These are phyloP conservation scores for Calliphora vomitoria DNA, from an alignment of 2,888 invertebrate genomes.

Conservation along the genomic window DNA sequence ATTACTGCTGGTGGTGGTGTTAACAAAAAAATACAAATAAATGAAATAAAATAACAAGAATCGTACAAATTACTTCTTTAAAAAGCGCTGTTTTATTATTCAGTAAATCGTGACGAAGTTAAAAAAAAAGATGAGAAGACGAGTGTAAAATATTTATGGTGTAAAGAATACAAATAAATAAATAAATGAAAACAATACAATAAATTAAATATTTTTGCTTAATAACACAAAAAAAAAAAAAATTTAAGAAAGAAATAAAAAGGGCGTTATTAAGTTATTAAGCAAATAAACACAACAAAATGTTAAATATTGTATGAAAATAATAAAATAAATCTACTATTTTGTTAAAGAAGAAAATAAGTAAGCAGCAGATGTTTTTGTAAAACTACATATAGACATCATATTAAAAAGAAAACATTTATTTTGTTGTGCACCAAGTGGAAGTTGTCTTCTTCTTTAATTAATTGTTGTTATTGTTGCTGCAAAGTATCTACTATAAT, in stretches of 20 bases:
- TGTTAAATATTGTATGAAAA: background rate
- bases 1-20: slow-evolving; percentile 27
- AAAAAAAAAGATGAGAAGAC: slow-evolving; percentile 34
- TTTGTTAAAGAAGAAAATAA: slow-evolving; percentile 1
- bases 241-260: background rate
- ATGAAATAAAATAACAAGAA: background rate
- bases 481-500: background rate
- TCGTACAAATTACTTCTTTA: slow-evolving; percentile 15
- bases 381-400: background rate
- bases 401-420: slow-evolving; percentile 15
- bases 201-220: background rate
- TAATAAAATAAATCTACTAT: background rate
- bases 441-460: background rate
- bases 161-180: slow-evolving; percentile 2
- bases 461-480: background rate
- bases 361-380: slow-evolving; percentile 13
- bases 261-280: background rate
- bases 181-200: background rate
- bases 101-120: slow-evolving; percentile 36
- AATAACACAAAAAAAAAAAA: background rate
- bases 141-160: slow-evolving; percentile 28
- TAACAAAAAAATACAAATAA: background rate
- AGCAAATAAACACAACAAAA: slow-evolving; percentile 13
- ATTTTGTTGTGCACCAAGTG: slow-evolving; percentile 7
- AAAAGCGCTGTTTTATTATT: slow-evolving; percentile 10